Base-by-base conservation (phyloP, 1,140 invertebrate species). In the Sycophila sp. region DNA sequence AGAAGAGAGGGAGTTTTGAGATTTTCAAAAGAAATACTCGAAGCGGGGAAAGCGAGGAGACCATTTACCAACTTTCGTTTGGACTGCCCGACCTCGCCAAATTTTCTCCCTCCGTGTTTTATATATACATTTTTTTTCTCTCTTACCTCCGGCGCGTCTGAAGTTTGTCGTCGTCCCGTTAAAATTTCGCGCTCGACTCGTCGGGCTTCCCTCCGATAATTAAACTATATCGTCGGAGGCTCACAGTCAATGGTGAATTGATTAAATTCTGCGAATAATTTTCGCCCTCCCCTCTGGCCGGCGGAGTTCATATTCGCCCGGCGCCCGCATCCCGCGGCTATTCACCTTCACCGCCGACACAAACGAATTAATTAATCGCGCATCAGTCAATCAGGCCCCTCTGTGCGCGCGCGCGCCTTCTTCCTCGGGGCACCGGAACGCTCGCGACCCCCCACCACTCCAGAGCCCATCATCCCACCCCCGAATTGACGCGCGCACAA, bases 301-400 rank as follows among this genome's bases (percentile, higher is more conserved):
- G 3, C 40, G 4, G 40, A 42, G 22, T 45, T 45, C 40, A 49
- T 6, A 49, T 7, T 49, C n/a, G n/a, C 45, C 4, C 5, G 45
- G 19, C 17, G 7, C 19, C 10, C 19, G 17, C 38, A 15, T 11
- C 38, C 11, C 13, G 42, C 13, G 28, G 17, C 13, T 19, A 1
- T 19, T 19, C 6, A 13, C 8, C n/a, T n/a, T n/a, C n/a, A n/a
- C 13, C 22, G n/a, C 42, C 13, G 17, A n/a, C 7, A 19, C 65
- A 58, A 65, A 45, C 13, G 56, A 30, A 59, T 60, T 51, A 68
- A 68, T 68, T 68, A 68, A 49, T 19, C 13, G 40, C 22, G 42
- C 17, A 40, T 45, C 53, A 13, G 56, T 53, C 40, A 22, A 47
- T 47, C 42, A 22, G 42, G 10, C 24, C 13, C 42, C 17, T 10